Base-by-base conservation (phyloP, 2,888 invertebrate species). In the Drosophila affinis region DNA sequence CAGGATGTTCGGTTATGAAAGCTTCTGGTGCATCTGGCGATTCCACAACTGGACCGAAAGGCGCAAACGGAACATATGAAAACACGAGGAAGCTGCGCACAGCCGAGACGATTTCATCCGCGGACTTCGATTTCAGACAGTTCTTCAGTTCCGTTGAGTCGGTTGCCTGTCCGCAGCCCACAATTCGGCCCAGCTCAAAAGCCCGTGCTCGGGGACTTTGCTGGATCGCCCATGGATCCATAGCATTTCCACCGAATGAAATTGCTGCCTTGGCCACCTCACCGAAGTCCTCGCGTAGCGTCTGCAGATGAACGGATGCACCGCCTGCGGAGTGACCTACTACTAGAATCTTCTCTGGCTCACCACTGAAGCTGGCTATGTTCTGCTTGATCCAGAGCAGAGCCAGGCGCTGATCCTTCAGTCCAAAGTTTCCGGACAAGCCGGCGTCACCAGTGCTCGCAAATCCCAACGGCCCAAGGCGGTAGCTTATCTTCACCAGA, bases 1-100 rank as follows among this genome's bases (percentile, higher is more conserved):
- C 93, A 0, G 97, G 96, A 67, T 95, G 93, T 70, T 95, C 93
- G 0, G 93, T 93, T 7, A 97, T 91, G 91, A 96, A 95, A 1
- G 95, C 94, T 27, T 94, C 92, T 12, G 91, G 74, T 0, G 91
- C 90, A 24, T 87, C 83, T 0, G 88, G 62, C 0, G 93, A 91
- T 81, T 97, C 97, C 0, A 94, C 93, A 0, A 95, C 95, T 0
- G 96, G 95, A 0, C 95, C 95, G 90, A 96, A 96, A 0, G 95
- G 95, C 0, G 95, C 94, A 89, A 95, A 95, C 71, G 96, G 94
- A 90, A 94, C 94, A 81, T 95, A 95, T 18, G 94, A 90, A 92
- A 93, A 94, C 32, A 93, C 93, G 3, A 90, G 78, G n/a, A 91
- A 88, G n/a, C 70, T 62, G 9, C 59, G 59, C 0, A 88, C 82